Evolutionary conservation across 92 coral and sea anemone genomes (phyloP).

Genomic region (Montipora capitata): DNA sequence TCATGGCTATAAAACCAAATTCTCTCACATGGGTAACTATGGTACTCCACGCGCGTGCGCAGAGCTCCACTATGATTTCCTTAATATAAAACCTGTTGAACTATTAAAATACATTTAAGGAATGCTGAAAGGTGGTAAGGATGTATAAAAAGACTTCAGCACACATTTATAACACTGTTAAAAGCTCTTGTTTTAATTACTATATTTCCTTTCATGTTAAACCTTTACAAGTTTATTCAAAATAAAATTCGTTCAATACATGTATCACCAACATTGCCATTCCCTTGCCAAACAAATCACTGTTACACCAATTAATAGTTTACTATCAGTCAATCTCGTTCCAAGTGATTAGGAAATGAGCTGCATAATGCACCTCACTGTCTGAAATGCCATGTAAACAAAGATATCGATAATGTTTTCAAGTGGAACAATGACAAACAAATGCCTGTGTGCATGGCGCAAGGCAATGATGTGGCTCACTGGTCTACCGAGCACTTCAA

Average conservation of each 20-base stretch:
- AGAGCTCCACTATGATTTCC: constrained; percentile 30
- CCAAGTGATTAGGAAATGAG: constrained; percentile 62
- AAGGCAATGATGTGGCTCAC: constrained; percentile 48
- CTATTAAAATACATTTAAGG: constrained; percentile 6
- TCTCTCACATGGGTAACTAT: no score
- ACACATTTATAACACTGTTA: not conserved
- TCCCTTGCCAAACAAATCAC: constrained; percentile 9
- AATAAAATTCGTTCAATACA: constrained; percentile 17
- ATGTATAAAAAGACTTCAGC: not conserved
- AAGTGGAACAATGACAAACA: constrained; percentile 25
- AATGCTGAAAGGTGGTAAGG: no score
- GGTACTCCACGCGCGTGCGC: no score
- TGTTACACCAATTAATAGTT: not conserved
- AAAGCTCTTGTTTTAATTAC: constrained; percentile 1
- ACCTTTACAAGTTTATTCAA: constrained; percentile 18
- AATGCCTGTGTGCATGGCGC: constrained; percentile 34
- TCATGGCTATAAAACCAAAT: no score
- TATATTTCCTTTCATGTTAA: constrained; percentile 25
- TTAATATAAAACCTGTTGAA: constrained; percentile 19
- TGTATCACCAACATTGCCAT: constrained; percentile 13
- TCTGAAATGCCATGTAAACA: constrained; percentile 55
- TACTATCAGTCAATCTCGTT: constrained; percentile 27
- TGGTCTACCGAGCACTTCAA: constrained; percentile 48
- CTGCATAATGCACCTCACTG: constrained; percentile 54
- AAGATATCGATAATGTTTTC: constrained; percentile 46